Evolutionary conservation across 2,888 invertebrate species (phyloP), one percentile per base, ranked within the genome.

Genomic region (Acrobasis repandana): DNA sequence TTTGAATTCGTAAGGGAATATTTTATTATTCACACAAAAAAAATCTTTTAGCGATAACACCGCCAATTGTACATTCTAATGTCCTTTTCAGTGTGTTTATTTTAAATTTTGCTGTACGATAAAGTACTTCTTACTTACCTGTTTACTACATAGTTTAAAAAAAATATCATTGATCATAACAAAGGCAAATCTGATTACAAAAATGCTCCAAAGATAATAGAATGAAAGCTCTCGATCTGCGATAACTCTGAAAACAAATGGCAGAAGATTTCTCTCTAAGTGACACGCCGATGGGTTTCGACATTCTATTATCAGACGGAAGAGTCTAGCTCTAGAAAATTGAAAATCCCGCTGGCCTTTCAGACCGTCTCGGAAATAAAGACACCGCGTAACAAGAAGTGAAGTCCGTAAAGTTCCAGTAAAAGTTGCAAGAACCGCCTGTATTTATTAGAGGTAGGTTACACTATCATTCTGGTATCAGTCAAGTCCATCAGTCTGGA

Each of bases 271-370:
- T 36, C 50, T 20, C 54, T 18, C 58, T 34, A 58, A 58, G 49
- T 58, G 49, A 49, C 49, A 48, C 48, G 48, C 38, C 43, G 49
- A 61, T 51, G 16, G 57, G 56, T 43, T 57, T 56, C 46, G 61
- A 61, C 61, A 57, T 56, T 61, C 61, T 61, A 61, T 61, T 61
- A 61, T 56, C 61, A 43, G 38, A 16, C 61, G 56, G 51, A 50
- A 51, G 57, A 61, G 46, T 33, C 43, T 46, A 57, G 61, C 61
- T 57, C 51, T 57, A 57, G 61, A 57, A 61, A 57, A 61, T 61
- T 61, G 61, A 56, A 61, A 61, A 49, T 51, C 61, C 38, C 47
- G 20, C 38, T 54, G 54, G 54, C 54, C 54, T 54, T 54, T 54
- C 15, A 54, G 36, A 16, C 51, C 11, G 54, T 11, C 14, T 10